Percentiles rank a stretch among this genome's conserved stretches.
These are phyloP conservation scores for Petrocephalus zakoni DNA, from an alignment of 2,113 vertebrate species.

Conservation along the genomic window DNA sequence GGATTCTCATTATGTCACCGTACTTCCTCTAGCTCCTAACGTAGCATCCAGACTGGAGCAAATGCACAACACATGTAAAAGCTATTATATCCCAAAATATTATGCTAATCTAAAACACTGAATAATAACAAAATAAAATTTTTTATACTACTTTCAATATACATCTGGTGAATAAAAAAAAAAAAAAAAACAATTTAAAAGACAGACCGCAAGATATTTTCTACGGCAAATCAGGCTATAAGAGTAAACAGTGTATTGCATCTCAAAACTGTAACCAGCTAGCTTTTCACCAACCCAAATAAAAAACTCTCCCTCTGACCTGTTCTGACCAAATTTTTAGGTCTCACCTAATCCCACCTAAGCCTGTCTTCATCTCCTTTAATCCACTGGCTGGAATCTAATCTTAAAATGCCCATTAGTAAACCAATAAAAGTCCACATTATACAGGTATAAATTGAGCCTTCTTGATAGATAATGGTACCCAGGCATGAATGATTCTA, in stretches of 20 bases:
- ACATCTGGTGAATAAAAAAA: neutral
- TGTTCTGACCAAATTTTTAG: neutral
- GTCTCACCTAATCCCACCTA: neutral
- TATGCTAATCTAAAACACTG: neutral
- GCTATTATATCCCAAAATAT: neutral
- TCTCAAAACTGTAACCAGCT: neutral
- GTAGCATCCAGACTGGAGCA: neutral
- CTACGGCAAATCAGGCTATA: neutral
- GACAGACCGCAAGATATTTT: neutral
- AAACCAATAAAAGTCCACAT: conserved; percentile 2
- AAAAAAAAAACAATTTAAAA: neutral
- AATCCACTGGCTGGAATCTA: neutral
- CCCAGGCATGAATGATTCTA: neutral
- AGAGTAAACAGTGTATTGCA: neutral
- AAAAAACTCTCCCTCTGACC: neutral
- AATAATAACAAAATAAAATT: neutral
- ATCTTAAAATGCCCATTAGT: conserved; percentile 1
- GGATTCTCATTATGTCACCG: neutral
- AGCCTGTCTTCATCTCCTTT: neutral
- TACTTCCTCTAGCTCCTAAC: conserved; percentile 19
- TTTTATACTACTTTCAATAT: neutral
- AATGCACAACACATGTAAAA: neutral
- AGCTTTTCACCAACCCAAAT: neutral
- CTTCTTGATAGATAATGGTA: neutral
- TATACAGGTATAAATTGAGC: neutral